Evolutionary conservation across 2,888 invertebrate species (phyloP), one percentile per base, ranked within the genome.

Genomic region (Hydrotaea diabolus): DNA sequence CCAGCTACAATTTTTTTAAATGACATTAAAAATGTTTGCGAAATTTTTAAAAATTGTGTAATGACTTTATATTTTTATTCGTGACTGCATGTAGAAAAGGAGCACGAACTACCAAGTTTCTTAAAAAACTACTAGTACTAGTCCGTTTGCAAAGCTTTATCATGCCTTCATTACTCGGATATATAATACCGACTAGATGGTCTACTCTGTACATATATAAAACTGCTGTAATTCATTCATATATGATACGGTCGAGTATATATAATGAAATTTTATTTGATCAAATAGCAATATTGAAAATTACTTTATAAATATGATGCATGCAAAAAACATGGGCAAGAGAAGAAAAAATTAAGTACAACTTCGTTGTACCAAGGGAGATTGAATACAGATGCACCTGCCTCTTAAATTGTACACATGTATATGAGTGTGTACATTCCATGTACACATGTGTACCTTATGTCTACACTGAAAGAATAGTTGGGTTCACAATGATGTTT

Each of bases 251-350:
- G 39, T 1, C n/a, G 49, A 49, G 13, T n/a, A n/a, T n/a, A 15
- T 49, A n/a, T 49, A 49, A 49, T 49, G n/a, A 15, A 49, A 49
- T 49, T 2, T 49, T n/a, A n/a, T 49, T 4, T 49, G n/a, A 49
- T 15, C 49, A 39, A 39, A 82, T 21, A 74, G 49, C 49, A 49
- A 43, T 49, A 78, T 82, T 71, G 78, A 78, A 78, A 82, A 78
- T 71, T 49, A 53, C 53, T 69, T 69, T 71, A 71, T 75, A 69
- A 82, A 75, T 62, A n/a, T n/a, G 57, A 71, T 23, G 59, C n/a
- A 53, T n/a, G 49, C 13, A 49, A 49, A n/a, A 2, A 15, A 49
- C 1, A 49, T 49, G 49, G 2, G n/a, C 1, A 49, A 2, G 49
- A 49, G 43, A 43, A 43, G 49, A 49, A 49, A 49, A 49, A 49